Percentiles rank a stretch among this genome's conserved stretches.
phyloP scores from a whole-genome alignment of 1,140 invertebrate genomes.

The Habropoda laboriosa region DNA sequence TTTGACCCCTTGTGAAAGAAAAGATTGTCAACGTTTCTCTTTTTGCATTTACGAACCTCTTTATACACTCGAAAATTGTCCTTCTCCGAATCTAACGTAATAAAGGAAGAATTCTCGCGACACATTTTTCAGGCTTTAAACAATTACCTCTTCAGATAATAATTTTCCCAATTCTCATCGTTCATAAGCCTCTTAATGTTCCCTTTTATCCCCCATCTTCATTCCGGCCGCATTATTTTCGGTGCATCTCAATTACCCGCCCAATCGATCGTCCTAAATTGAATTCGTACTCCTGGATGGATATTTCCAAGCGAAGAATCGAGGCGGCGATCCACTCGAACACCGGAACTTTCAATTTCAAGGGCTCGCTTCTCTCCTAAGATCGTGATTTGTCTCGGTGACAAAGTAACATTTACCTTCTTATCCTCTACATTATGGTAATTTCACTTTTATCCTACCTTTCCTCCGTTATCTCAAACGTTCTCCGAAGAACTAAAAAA shows the following conservation, averaged over 20 bases:
- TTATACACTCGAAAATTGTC: no score
- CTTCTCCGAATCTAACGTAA: no score
- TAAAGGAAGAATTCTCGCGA: no score
- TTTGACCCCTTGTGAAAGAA: no score
- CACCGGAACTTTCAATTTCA: constrained; percentile 5
- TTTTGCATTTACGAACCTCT: no score
- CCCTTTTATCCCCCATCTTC: neutral
- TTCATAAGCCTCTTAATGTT: neutral
- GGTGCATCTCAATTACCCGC: neutral
- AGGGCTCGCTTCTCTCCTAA: no score
- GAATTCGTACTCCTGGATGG: neutral
- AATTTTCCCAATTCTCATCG: neutral
- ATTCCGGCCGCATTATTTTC: neutral
- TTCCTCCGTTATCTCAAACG: no score
- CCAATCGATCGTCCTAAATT: constrained; percentile 5
- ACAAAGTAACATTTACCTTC: constrained; percentile 4
- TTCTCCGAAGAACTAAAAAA: no score
- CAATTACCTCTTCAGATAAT: neutral
- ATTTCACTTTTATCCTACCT: no score
- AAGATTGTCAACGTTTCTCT: no score
- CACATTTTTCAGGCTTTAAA: no score
- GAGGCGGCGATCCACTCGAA: neutral
- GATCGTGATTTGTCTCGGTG: neutral
- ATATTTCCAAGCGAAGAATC: neutral
- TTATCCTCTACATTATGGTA: constrained; percentile 23